Percentiles rank a stretch among this genome's conserved stretches.
Conservation (phyloP, 2,888 invertebrate genomes). For the Caenorhabditis zanzibari region DNA sequence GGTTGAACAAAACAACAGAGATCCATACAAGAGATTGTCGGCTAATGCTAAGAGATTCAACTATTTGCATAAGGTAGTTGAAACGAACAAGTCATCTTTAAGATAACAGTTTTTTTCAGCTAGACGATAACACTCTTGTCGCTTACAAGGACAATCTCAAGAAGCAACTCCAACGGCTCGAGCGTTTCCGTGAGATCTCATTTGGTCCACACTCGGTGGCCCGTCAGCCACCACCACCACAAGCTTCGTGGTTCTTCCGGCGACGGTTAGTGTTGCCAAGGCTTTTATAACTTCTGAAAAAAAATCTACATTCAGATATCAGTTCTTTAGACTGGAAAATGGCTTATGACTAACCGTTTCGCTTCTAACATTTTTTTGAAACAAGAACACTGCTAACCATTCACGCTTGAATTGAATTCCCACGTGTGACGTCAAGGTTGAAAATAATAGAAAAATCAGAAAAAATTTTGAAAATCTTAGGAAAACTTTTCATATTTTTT, state of each 20-base stretch:
- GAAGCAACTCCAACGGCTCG: conserved; percentile 79
- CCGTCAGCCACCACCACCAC: conserved; percentile 78
- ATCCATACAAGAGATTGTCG: conserved; percentile 76
- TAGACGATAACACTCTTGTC: conserved; percentile 80
- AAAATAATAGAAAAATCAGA: background rate
- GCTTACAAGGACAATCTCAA: conserved; percentile 80
- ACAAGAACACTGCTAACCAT: conserved; percentile 34
- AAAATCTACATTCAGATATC: conserved; percentile 8
- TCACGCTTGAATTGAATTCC: conserved; percentile 15
- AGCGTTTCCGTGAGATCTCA: conserved; percentile 79
- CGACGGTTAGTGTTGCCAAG: conserved; percentile 71
- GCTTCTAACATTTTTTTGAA: conserved; percentile 34
- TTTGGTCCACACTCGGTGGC: conserved; percentile 82
- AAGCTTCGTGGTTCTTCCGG: conserved; percentile 81
- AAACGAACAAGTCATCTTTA: background rate
- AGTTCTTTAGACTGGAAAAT: background rate
- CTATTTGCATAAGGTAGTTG: conserved; percentile 80
- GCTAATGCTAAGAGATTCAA: conserved; percentile 80
- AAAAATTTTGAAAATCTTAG: background rate
- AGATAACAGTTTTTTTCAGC: conserved; percentile 66
- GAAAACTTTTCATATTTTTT: background rate
- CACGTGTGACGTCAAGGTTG: conserved; percentile 6
- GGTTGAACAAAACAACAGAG: conserved; percentile 53
- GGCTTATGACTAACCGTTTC: conserved; percentile 35
- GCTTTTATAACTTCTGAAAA: background rate